Evolutionary conservation across 2,888 invertebrate species (phyloP).

Genomic region (Eupithecia vulgata): DNA sequence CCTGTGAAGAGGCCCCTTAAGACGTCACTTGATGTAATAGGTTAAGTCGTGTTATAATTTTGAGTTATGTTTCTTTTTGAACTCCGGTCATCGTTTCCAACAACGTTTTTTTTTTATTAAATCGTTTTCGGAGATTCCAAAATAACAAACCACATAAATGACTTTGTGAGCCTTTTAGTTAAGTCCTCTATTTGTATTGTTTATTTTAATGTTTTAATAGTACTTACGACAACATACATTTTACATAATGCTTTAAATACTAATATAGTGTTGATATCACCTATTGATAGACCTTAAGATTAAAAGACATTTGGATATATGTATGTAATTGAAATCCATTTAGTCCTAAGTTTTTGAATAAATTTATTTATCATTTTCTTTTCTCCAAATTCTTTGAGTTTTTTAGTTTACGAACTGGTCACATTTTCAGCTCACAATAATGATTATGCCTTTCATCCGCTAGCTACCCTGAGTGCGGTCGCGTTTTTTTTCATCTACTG

Average conservation of each 20-base stretch:
- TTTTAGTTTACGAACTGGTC: background rate
- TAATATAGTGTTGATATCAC: background rate
- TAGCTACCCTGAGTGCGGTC: background rate
- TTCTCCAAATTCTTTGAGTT: no score
- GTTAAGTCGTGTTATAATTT: background rate
- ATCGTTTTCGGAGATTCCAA: no score
- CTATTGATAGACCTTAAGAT: no score
- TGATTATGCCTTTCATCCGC: background rate
- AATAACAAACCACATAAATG: no score
- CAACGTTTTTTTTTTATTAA: no score
- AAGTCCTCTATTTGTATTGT: background rate
- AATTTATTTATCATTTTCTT: no score
- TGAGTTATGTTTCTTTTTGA: background rate
- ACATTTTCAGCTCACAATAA: background rate
- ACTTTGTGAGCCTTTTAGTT: background rate
- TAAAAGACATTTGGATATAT: no score
- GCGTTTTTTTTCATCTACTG: constrained; percentile 45
- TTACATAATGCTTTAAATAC: background rate
- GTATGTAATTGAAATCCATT: no score
- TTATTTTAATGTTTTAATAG: background rate
- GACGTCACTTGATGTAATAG: background rate
- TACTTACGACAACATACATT: no score
- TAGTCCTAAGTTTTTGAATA: no score
- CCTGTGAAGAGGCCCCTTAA: no score
- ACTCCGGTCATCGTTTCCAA: background rate